Base-by-base conservation (phyloP, 2,113 vertebrate genomes). In the Bos javanicus region DNA sequence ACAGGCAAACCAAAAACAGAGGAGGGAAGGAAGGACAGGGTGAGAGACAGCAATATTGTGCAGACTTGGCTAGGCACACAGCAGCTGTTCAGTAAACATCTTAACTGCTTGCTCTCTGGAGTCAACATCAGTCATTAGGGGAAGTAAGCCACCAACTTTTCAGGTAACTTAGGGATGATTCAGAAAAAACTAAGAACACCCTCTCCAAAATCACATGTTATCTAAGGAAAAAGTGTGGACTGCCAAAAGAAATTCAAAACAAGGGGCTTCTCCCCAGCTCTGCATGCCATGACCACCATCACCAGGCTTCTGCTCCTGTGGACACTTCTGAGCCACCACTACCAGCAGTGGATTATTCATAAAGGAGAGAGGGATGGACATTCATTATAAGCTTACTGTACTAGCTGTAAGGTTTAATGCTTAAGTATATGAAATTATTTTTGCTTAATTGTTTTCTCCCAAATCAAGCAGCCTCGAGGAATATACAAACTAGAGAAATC, bases 31-130 rank as follows among this genome's bases (percentile, higher is more conserved):
- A 62, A 36, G 52, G 33, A 1, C 17, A n/a, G 25, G 8, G 59
- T 3, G 9, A n/a, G 2, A 4, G 16, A n/a, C 6, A 30, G 39
- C 64, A 12, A n/a, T 14, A 21, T 0, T n/a, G 21, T 26, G 21
- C 46, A 80, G 23, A 23, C 17, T 94, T 28, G 43, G 17, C 28
- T 52, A 56, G 52, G 64, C 19, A 56, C 39, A 60, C 3, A 90
- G 50, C 57, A 43, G 23, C 28, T 39, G 14, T 28, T 67, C 56
- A 62, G 43, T 54, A 50, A 82, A 26, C 0, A 1, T 91, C 39
- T 17, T 43, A 52, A 84, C 0, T 36, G 8, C 26, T 46, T 67
- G 33, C 74, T 76, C 23, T 87, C 11, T 83, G 21, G 23, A 48
- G 30, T 87, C 60, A 54, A 56, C 30, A 67, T n/a, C 48, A 92